Evolutionary conservation across 2,888 invertebrate genomes (phyloP).

Genomic region (Muscina levida): DNA sequence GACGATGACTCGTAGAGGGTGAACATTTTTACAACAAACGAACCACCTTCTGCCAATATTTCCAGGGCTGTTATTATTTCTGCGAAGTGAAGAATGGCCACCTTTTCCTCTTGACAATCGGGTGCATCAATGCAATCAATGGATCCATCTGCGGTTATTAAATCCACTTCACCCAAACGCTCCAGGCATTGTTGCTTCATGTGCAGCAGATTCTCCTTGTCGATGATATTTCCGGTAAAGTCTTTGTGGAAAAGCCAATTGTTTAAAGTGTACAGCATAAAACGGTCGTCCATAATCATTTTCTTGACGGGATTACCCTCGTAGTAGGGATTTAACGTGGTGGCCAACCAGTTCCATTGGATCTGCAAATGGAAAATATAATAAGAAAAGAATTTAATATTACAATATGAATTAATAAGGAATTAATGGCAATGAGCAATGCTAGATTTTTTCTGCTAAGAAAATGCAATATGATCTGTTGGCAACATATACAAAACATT

Average conservation of each 20-base stretch:
- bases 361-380: conserved; percentile 75
- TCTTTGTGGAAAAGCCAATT: conserved; percentile 94
- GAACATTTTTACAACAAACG: conserved; percentile 92
- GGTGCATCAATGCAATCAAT: conserved; percentile 92
- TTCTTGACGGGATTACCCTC: conserved; percentile 88
- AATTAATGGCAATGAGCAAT: background rate
- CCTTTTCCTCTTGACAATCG: conserved; percentile 91
- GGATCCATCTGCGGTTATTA: conserved; percentile 96
- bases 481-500: too few relatives aligned
- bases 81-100: conserved; percentile 89
- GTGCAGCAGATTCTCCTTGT: conserved; percentile 84
- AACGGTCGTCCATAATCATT: conserved; percentile 89
- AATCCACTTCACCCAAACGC: conserved; percentile 81
- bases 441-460: background rate
- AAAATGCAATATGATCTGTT: too few relatives aligned
- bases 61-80: conserved; percentile 90
- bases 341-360: conserved; percentile 91
- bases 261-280: conserved; percentile 87
- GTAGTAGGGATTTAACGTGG: conserved; percentile 94
- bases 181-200: conserved; percentile 81
- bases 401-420: background rate
- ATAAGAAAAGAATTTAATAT: background rate
- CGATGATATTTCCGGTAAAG: conserved; percentile 91
- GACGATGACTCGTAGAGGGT: conserved; percentile 93
- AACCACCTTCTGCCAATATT: conserved; percentile 86